Evolutionary conservation across 1,140 invertebrate genomes (phyloP), one percentile per base, ranked within the genome.

Genomic region (Armadillidium nasatum): DNA sequence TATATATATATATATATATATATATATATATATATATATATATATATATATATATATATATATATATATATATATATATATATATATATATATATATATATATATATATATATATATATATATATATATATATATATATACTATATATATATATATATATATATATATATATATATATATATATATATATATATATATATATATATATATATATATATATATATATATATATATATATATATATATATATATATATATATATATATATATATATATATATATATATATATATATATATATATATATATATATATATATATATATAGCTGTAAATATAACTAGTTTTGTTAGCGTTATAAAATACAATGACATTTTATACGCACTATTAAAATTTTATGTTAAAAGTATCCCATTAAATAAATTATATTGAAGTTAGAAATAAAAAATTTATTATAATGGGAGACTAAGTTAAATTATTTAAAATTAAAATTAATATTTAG

Each of bases 41-140:
- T 50, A 50, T 72, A 72, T 72, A 72, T 72, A 72, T 72, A 72
- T 72, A 72, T 72, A 72, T 72, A 72, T 72, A 72, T 72, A 45
- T 72, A 45, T 72, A 45, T 72, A 45, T 72, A 45, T 72, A 45
- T 72, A 45, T 72, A 72, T 43, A 72, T 72, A 72, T 7, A 45
- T 72, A 72, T 72, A 45, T 45, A 72, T 72, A 72, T 45, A 72
- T 44, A n/a, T 45, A 72, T 72, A 72, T 45, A 44, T 72, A 44
- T 13, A 72, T 44, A 72, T 43, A 72, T 44, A 72, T 69, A 69
- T 69, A 21, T 69, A 69, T 69, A 21, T 69, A 69, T 69, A 21
- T 69, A 69, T 69, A 69, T 69, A 69, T 69, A 19, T 71, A 19
- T n/a, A n/a, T n/a, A n/a, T n/a, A n/a, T n/a, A n/a, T n/a, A n/a